These are phyloP conservation scores for Murina feae DNA, from an alignment of 2,113 vertebrate genomes.

Conservation along the genomic window DNA sequence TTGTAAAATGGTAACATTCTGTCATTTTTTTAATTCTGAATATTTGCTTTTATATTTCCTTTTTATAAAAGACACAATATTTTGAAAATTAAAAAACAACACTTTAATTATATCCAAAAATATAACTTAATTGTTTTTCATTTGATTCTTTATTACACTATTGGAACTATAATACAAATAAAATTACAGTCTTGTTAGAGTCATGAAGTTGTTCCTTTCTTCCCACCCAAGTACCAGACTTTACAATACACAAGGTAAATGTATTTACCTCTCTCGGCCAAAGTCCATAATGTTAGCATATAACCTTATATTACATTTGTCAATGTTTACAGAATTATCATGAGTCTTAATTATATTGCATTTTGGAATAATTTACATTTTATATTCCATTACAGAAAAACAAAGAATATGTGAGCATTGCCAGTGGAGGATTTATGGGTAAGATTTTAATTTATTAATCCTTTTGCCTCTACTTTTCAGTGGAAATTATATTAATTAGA, in stretches of 20 bases:
- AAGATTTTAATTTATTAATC: conserved; percentile 75
- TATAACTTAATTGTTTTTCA: background rate
- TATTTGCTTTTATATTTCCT: conserved; percentile 19
- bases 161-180: background rate
- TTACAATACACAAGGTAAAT: background rate
- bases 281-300: background rate
- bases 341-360: background rate
- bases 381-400: conserved; percentile 91
- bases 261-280: background rate
- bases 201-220: background rate
- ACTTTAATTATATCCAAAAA: background rate
- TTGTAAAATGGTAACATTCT: conserved; percentile 29
- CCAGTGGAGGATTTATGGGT: conserved; percentile 99
- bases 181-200: background rate
- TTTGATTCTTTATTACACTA: background rate
- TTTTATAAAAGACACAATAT: conserved; percentile 19
- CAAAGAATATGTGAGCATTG: conserved; percentile 98
- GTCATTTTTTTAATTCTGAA: conserved; percentile 2
- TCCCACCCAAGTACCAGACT: background rate
- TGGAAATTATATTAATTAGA: conserved; percentile 28
- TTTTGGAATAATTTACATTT: conserved; percentile 55
- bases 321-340: background rate
- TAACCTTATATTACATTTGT: background rate
- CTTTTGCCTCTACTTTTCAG: background rate
- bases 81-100: background rate